phyloP scores from a whole-genome alignment of 2,888 invertebrate genomes.

The Tipula vernalis region DNA sequence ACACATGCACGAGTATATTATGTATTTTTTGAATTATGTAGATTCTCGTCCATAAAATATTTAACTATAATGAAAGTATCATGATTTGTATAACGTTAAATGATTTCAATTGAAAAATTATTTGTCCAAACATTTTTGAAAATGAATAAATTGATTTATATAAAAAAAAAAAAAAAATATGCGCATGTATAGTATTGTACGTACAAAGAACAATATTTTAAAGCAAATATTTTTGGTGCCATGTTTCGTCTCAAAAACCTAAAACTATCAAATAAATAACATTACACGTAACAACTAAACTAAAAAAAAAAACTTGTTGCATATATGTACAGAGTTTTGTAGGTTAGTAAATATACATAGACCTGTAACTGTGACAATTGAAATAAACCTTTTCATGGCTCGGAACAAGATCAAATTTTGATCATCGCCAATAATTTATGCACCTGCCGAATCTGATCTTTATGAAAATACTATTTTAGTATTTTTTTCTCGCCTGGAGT shows the following conservation, averaged over 20 bases:
- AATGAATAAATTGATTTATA: background rate
- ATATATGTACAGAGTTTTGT: no score
- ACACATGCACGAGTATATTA: background rate
- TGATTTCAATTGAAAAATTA: background rate
- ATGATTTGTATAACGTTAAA: background rate
- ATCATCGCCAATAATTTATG: background rate
- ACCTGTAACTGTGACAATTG: background rate
- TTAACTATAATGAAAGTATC: background rate
- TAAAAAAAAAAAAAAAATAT: background rate
- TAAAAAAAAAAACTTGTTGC: no score
- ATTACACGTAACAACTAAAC: no score
- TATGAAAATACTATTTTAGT: background rate
- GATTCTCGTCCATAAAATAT: background rate
- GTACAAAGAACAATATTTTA: no score
- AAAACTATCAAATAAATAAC: background rate
- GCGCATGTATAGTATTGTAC: no score
- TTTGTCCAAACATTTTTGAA: background rate
- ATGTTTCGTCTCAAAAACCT: background rate
- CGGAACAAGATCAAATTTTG: background rate
- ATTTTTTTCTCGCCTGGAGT: background rate
- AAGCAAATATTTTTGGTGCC: background rate
- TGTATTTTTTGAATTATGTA: background rate
- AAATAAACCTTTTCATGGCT: background rate
- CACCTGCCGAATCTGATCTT: background rate
- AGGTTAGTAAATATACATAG: background rate